Evolutionary conservation across 2,113 vertebrate genomes (phyloP), one percentile per base, ranked within the genome.

Genomic region (Romanogobio albipinnatus): DNA sequence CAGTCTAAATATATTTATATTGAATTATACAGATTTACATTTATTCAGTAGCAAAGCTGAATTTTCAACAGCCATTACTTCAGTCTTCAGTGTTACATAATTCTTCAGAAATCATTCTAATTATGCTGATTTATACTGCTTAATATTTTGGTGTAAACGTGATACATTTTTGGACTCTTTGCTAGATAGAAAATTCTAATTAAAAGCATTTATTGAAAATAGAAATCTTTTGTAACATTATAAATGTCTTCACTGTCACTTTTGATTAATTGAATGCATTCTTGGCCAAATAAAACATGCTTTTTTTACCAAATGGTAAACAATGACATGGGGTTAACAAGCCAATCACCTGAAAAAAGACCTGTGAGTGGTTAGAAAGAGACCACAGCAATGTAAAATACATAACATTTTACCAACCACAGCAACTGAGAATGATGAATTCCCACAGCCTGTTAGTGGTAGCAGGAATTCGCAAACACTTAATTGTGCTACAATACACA

Each of bases 351-450:
- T 73, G 22, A 73, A 49, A 68, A 61, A 59, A 19, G 33, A 59
- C 29, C 53, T 74, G 11, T 68, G 68, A 15, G 5, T 13, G 36
- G 26, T 62, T 49, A 49, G 62, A n/a, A 70, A 39, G 11, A 17
- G 66, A 62, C 15, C 71, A 86, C 70, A 73, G 22, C 10, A 75
- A 86, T 17, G 0, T 71, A 9, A 29, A 56, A 11, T 85, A 62
- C n/a, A 15, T 14, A 59, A 22, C 6, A 47, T 15, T 58, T 19
- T 59, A 53, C n/a, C n/a, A 47, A 17, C 4, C 53, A 59, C 9
- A 19, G 70, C 79, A 71, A 64, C 45, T 81, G 47, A 64, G 22
- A 80, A 68, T 76, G 39, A 80, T 59, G 4, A 53, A 73, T 66
- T 81, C 45, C 58, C 17, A 51, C 22, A 79, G 71, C 13, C 3